Evolutionary conservation across 1,140 invertebrate genomes (phyloP), one percentile per base, ranked within the genome.

Genomic region (Druon quercuslanigerum): DNA sequence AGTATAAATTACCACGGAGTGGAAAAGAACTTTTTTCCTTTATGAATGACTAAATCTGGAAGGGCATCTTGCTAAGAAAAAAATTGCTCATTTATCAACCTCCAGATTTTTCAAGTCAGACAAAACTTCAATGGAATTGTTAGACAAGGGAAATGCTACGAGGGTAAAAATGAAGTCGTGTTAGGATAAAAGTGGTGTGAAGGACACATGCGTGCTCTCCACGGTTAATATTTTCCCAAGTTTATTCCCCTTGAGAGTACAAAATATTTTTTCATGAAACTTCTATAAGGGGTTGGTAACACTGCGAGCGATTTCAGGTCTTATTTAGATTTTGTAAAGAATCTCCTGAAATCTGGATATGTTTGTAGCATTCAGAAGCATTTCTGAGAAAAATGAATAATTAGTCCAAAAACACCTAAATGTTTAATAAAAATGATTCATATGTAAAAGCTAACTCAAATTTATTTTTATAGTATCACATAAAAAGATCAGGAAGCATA

Each of bases 121-220:
- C 25, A 66, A 66, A 66, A 66, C 57, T 66, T 66, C 57, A 66
- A 66, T 66, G 40, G 20, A 19, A 56, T 56, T 56, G 19, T 56
- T 16, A 17, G 52, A 19, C 52, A 17, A 17, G 57, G 57, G 57
- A 66, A 20, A 33, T 66, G 20, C 13, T 66, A 66, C 57, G 40
- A 66, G 57, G 56, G n/a, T 66, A 5, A 66, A 66, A 66, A 66
- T 66, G 57, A 66, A 66, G 57, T 56, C 19, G 52, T 66, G 57
- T 16, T 66, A 5, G 57, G 19, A 33, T 12, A 33, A 66, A 66
- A 66, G 40, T 66, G 57, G 57, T 11, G 20, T 25, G 19, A 33
- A 16, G 20, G 20, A 25, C 40, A 66, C 40, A 66, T 66, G 25
- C 57, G 14, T 33, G 25, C 25, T 33, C 25, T 33, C 25, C 2